Evolutionary conservation across 2,888 invertebrate species (phyloP).

Genomic region (Dolichopus griseipennis): DNA sequence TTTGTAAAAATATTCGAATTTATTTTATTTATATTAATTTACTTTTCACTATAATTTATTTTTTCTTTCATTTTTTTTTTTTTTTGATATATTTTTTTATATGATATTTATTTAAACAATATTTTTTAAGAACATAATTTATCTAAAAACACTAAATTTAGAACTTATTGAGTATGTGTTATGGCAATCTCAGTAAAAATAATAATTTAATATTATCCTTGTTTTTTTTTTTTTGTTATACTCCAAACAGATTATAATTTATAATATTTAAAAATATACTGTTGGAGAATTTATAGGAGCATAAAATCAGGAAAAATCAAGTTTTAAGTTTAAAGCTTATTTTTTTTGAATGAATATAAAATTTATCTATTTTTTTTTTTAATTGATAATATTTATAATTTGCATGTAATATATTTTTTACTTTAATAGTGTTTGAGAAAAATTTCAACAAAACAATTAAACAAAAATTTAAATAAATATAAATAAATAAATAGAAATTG

Average conservation of each 20-base stretch:
- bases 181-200: conserved; percentile 4
- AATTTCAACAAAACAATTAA: too few species aligned
- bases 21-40: background rate
- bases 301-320: background rate
- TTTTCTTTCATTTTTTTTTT: background rate
- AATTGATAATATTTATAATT: too few species aligned
- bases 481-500: too few species aligned
- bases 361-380: too few species aligned
- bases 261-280: background rate
- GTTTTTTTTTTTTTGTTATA: background rate
- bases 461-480: too few species aligned
- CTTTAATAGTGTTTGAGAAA: too few species aligned
- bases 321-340: background rate
- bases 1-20: conserved; percentile 6
- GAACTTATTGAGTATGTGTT: conserved; percentile 1
- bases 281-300: background rate
- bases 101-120: background rate
- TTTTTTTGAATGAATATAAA: background rate
- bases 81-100: background rate
- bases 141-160: background rate
- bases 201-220: background rate
- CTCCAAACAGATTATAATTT: background rate
- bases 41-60: background rate
- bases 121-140: background rate
- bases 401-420: too few species aligned